phyloP scores from a whole-genome alignment of 2,888 invertebrate species.

The Tipula helvola region DNA sequence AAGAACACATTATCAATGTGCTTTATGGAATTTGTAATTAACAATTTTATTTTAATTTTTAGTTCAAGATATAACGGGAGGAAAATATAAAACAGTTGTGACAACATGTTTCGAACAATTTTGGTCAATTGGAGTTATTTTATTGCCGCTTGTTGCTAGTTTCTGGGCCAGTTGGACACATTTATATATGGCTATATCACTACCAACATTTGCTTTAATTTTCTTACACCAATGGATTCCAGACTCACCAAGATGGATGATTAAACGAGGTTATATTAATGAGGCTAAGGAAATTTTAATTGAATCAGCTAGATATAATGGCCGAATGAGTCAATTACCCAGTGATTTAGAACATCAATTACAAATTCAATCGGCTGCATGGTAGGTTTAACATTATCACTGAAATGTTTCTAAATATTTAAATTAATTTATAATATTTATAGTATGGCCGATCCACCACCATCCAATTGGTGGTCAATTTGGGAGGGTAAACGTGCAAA shows the following conservation, averaged over 20 bases:
- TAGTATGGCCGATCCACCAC: slow-evolving; percentile 30
- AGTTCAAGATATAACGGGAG: slow-evolving; percentile 37
- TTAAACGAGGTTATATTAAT: slow-evolving; percentile 32
- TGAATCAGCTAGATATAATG: slow-evolving; percentile 33
- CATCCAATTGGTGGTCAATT: slow-evolving; percentile 33
- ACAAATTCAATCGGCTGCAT: slow-evolving; percentile 31
- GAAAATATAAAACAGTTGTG: slow-evolving; percentile 32
- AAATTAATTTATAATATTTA: no score
- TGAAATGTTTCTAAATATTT: no score
- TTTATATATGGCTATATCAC: slow-evolving; percentile 37
- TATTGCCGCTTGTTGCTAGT: slow-evolving; percentile 35
- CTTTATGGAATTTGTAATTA: neutral
- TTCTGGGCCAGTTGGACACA: slow-evolving; percentile 36
- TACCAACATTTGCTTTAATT: slow-evolving; percentile 35
- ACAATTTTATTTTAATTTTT: slow-evolving; percentile 6
- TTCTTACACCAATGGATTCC: slow-evolving; percentile 35
- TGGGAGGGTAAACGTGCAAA: slow-evolving; percentile 33
- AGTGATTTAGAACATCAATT: slow-evolving; percentile 34
- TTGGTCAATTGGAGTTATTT: slow-evolving; percentile 39
- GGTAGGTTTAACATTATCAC: neutral
- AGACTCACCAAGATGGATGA: slow-evolving; percentile 38
- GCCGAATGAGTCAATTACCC: slow-evolving; percentile 30
- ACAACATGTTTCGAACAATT: slow-evolving; percentile 36
- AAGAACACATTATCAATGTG: slow-evolving; percentile 14
- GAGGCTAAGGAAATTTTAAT: slow-evolving; percentile 34